Conservation (phyloP, 2,888 invertebrate genomes). For the Chydorus sphaericus region DNA sequence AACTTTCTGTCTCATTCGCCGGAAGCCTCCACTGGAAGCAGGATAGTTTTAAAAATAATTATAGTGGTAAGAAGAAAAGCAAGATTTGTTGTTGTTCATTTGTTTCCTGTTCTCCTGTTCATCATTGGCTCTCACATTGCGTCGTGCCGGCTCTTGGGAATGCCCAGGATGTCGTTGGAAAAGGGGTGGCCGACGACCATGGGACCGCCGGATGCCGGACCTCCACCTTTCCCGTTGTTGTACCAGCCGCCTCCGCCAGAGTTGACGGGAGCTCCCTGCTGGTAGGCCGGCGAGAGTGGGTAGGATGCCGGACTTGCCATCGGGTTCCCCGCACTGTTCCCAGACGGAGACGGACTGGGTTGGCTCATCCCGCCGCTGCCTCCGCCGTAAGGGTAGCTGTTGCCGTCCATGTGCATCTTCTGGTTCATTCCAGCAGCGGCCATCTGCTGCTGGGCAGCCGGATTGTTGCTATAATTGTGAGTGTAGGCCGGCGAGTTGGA, state of each 20-base stretch:
- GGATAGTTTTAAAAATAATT: too few species aligned
- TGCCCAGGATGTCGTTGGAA: conserved; percentile 13
- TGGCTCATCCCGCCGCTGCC: conserved; percentile 8
- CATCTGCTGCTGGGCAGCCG: background rate
- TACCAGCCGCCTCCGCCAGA: conserved; percentile 11
- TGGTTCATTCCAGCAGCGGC: background rate
- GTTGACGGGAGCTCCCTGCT: conserved; percentile 10
- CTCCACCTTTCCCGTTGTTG: conserved; percentile 6
- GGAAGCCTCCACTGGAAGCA: too few species aligned
- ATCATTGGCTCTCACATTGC: conserved; percentile 4
- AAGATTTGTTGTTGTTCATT: too few species aligned
- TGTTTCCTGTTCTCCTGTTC: too few species aligned
- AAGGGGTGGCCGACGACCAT: conserved; percentile 12
- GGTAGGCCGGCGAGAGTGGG: conserved; percentile 13
- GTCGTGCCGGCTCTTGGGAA: conserved; percentile 13
- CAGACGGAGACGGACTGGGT: conserved; percentile 10
- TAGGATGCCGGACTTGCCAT: conserved; percentile 15
- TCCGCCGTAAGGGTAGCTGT: conserved; percentile 11
- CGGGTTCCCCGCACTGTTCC: conserved; percentile 11
- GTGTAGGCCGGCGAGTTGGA: conserved; percentile 14
- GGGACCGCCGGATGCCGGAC: background rate
- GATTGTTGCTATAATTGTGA: conserved; percentile 11
- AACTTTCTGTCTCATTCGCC: too few species aligned
- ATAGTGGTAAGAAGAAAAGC: too few species aligned
- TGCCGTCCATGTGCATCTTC: conserved; percentile 7